These are phyloP conservation scores for Phlogophora meticulosa DNA, from an alignment of 2,888 invertebrate genomes.

Conservation along the genomic window DNA sequence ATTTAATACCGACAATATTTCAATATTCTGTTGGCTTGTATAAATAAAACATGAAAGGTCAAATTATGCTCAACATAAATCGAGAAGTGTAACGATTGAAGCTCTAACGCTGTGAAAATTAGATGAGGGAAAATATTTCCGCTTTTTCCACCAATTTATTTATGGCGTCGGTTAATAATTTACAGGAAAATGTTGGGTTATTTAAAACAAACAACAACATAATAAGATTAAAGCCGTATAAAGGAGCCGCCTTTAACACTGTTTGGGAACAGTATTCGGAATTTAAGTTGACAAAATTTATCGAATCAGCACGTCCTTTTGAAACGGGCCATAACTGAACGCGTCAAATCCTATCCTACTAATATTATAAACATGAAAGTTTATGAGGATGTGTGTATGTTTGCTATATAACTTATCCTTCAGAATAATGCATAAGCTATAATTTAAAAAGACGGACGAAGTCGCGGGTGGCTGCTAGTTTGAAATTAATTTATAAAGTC, in stretches of 20 bases:
- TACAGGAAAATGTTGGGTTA: constrained; percentile 29
- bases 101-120: constrained; percentile 37
- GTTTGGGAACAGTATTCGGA: neutral
- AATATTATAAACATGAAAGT: too few species aligned
- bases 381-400: too few species aligned
- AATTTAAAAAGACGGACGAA: too few species aligned
- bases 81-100: constrained; percentile 47
- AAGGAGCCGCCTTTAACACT: neutral
- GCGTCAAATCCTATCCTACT: neutral
- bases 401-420: too few species aligned
- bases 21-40: constrained; percentile 50
- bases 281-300: neutral
- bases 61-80: constrained; percentile 52
- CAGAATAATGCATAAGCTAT: too few species aligned
- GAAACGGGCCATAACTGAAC: neutral
- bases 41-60: constrained; percentile 58
- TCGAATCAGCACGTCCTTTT: neutral
- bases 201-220: constrained; percentile 29
- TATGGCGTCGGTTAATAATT: constrained; percentile 37
- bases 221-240: constrained; percentile 17
- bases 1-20: constrained; percentile 58
- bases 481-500: neutral
- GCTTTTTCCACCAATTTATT: constrained; percentile 34
- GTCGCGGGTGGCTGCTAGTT: too few species aligned
- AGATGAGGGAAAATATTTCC: constrained; percentile 33